These are phyloP conservation scores for Endomychus coccineus DNA, from an alignment of 2,888 invertebrate genomes.

Conservation along the genomic window DNA sequence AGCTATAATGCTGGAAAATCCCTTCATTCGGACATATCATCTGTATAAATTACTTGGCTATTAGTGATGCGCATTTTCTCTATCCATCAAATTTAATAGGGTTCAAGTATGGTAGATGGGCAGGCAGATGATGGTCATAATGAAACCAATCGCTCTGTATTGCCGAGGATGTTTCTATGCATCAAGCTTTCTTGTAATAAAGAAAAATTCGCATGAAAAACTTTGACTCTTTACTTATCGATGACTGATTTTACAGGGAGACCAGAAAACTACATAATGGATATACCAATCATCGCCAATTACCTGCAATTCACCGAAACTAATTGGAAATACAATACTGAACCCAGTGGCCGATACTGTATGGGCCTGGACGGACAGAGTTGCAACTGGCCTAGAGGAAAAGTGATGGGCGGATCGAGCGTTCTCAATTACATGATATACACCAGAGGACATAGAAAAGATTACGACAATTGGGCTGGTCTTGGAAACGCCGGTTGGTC, in stretches of 20 bases:
- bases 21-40: no score
- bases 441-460: conserved; percentile 77
- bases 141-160: no score
- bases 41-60: no score
- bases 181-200: no score
- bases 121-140: no score
- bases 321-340: conserved; percentile 77
- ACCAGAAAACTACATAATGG: conserved; percentile 64
- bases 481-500: conserved; percentile 64
- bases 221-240: no score
- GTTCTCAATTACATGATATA: conserved; percentile 89
- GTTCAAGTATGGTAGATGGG: no score
- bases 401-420: conserved; percentile 71
- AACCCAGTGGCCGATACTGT: conserved; percentile 65
- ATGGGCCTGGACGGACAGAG: conserved; percentile 66
- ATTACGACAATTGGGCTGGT: conserved; percentile 81
- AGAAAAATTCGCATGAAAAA: no score
- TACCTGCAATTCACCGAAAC: conserved; percentile 63
- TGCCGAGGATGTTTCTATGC: no score
- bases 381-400: conserved; percentile 65
- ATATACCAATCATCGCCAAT: conserved; percentile 65
- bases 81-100: no score
- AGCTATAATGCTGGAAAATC: no score
- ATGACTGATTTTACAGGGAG: conserved; percentile 46
- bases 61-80: no score